These are phyloP conservation scores for Malacosoma neustria DNA, from an alignment of 2,888 invertebrate species.

Conservation along the genomic window DNA sequence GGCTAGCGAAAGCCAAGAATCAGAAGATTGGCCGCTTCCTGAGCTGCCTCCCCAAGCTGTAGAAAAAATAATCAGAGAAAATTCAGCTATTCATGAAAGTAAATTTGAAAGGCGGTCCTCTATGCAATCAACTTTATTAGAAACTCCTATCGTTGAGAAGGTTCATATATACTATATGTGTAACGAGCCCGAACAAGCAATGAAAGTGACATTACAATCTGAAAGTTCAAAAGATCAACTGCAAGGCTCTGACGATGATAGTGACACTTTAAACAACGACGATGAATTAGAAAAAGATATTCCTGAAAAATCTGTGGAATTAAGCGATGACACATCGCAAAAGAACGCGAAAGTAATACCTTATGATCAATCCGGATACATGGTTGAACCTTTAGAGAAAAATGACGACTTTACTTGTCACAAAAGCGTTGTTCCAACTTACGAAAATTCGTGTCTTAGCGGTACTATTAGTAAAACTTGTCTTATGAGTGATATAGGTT, in stretches of 20 bases:
- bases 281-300: constrained; percentile 74
- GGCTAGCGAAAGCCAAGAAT: constrained; percentile 80
- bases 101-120: constrained; percentile 89
- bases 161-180: constrained; percentile 87
- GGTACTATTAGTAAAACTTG: constrained; percentile 64
- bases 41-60: constrained; percentile 78
- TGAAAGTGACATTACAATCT: constrained; percentile 80
- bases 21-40: constrained; percentile 85
- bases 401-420: constrained; percentile 50
- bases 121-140: constrained; percentile 82
- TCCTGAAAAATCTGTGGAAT: constrained; percentile 44
- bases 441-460: constrained; percentile 63
- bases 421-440: constrained; percentile 57
- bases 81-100: constrained; percentile 25
- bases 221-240: constrained; percentile 80
- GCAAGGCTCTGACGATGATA: constrained; percentile 79
- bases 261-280: constrained; percentile 80
- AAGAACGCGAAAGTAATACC: constrained; percentile 54
- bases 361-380: constrained; percentile 65
- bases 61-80: too few relatives aligned
- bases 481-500: constrained; percentile 58
- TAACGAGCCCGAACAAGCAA: constrained; percentile 84
- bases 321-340: constrained; percentile 43
- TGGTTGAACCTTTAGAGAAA: constrained; percentile 66
- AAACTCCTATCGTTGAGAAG: constrained; percentile 82